These are phyloP conservation scores for Lysandra coridon DNA, from an alignment of 2,888 invertebrate species.

Conservation along the genomic window DNA sequence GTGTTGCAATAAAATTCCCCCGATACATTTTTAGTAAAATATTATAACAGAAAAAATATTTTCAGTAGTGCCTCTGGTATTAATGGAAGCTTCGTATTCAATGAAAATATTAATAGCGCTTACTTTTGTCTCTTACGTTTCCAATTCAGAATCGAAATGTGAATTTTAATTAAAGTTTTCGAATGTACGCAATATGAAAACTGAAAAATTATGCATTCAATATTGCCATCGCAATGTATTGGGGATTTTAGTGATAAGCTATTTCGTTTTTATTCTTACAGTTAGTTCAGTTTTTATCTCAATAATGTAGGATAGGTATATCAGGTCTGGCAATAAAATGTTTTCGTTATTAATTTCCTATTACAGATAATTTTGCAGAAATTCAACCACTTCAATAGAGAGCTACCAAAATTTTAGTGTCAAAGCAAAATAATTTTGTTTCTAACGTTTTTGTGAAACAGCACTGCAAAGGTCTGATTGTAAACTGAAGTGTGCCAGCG, in stretches of 20 bases:
- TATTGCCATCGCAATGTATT: neutral
- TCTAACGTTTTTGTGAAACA: neutral
- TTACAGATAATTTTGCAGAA: no score
- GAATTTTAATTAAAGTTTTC: conserved; percentile 23
- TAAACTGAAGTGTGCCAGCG: neutral
- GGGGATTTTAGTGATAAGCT: neutral
- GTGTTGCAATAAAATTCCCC: neutral
- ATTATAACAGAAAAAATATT: neutral
- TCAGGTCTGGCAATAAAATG: neutral
- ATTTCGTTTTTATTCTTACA: neutral
- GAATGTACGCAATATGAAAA: conserved; percentile 22
- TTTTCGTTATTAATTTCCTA: neutral
- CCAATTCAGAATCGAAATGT: neutral
- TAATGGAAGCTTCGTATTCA: neutral
- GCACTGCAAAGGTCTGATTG: neutral
- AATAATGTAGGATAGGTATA: neutral
- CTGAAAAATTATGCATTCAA: conserved; percentile 21
- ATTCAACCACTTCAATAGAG: neutral
- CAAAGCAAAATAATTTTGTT: neutral
- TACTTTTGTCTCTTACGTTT: conserved; percentile 10
- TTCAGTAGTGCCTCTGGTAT: neutral
- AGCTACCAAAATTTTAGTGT: neutral
- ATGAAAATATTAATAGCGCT: conserved; percentile 26
- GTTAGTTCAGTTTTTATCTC: neutral
- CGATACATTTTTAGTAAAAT: neutral